Conservation (phyloP, 2,797 vertebrate species). For the Psittacula derbiana region DNA sequence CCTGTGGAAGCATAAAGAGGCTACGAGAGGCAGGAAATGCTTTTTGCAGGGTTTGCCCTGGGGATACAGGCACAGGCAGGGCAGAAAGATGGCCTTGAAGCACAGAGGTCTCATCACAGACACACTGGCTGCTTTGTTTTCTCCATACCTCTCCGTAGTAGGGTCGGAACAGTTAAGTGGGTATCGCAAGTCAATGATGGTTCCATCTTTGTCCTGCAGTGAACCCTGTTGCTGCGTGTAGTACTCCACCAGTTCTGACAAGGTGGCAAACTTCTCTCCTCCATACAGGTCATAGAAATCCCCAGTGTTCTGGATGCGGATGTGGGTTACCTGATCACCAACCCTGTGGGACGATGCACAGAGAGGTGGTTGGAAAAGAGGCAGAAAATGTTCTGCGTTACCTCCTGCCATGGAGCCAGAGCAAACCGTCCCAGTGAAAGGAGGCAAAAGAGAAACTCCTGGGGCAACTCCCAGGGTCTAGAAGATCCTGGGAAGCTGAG, state of each 20-base stretch:
- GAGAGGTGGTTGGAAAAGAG: neutral
- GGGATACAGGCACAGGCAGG: neutral
- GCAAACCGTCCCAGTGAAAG: neutral
- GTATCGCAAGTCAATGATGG: conserved; percentile 90
- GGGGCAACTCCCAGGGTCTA: neutral
- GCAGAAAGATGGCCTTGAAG: neutral
- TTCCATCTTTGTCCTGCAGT: conserved; percentile 93
- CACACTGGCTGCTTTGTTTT: neutral
- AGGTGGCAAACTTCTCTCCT: conserved; percentile 95
- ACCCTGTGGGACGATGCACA: conserved; percentile 77
- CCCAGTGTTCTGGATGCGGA: conserved; percentile 96
- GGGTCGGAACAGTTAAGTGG: conserved; percentile 94
- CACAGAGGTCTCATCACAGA: neutral
- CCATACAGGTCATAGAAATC: conserved; percentile 97
- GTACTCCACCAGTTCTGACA: conserved; percentile 94
- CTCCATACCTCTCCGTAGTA: conserved; percentile 89
- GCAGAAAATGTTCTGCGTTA: neutral
- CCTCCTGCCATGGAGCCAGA: neutral
- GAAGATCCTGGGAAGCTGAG: neutral
- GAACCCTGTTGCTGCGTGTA: conserved; percentile 90
- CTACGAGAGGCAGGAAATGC: neutral
- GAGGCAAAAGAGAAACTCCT: neutral
- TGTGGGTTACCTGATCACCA: conserved; percentile 90
- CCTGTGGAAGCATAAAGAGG: neutral
- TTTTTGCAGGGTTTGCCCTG: neutral